Percentiles rank a stretch among this genome's conserved stretches.
These are phyloP conservation scores for Oscheius sp. DNA, from an alignment of 2,888 invertebrate species.

Conservation along the genomic window DNA sequence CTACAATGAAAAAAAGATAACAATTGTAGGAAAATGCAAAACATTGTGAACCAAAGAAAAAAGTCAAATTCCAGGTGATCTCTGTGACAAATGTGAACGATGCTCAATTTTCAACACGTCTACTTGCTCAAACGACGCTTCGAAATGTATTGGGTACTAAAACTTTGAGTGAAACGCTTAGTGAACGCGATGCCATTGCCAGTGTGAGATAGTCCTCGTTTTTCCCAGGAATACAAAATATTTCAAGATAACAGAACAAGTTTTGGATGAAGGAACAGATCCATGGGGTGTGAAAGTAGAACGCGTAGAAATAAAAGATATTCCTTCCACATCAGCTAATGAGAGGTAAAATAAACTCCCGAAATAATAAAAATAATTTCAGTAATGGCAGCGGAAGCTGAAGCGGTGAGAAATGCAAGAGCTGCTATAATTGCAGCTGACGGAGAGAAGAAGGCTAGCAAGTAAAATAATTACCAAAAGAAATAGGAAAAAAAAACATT, in stretches of 20 bases:
- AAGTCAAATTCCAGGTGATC: conserved; percentile 59
- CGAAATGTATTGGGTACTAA: conserved; percentile 79
- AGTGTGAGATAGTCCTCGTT: conserved; percentile 60
- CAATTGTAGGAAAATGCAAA: too few relatives aligned
- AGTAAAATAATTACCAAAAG: conserved; percentile 42
- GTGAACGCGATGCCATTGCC: conserved; percentile 93
- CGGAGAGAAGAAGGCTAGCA: conserved; percentile 83
- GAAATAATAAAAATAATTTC: too few relatives aligned
- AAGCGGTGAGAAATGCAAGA: conserved; percentile 87
- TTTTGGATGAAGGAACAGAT: conserved; percentile 75
- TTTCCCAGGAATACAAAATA: not conserved
- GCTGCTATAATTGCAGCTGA: conserved; percentile 88
- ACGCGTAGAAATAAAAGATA: conserved; percentile 78
- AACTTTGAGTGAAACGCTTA: conserved; percentile 93
- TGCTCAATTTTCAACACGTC: conserved; percentile 74
- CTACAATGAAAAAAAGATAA: too few relatives aligned
- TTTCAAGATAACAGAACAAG: conserved; percentile 75
- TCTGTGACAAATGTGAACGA: conserved; percentile 76
- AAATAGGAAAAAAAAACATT: too few relatives aligned
- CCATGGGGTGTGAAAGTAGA: conserved; percentile 76
- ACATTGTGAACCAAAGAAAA: too few relatives aligned
- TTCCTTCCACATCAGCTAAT: conserved; percentile 88
- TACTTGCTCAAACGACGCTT: conserved; percentile 75
- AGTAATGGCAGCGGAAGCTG: conserved; percentile 95
- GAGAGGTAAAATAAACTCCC: too few relatives aligned